Evolutionary conservation across 2,797 vertebrate species (phyloP), one percentile per base, ranked within the genome.

Genomic region (Rousettus madagascariensis): DNA sequence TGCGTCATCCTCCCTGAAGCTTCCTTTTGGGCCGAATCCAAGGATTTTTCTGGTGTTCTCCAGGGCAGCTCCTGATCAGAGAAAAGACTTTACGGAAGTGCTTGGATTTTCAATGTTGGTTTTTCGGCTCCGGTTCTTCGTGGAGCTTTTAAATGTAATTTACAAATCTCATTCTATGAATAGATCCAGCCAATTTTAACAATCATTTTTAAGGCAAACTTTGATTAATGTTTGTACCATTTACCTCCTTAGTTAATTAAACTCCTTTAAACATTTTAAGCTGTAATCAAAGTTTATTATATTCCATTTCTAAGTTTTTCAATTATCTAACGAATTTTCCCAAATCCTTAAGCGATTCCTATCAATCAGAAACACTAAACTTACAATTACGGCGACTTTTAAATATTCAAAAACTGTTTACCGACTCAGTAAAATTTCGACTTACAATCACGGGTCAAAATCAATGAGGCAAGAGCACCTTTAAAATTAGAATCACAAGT

Each of bases 211-310:
- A 68, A 90, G 75, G 84, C 36, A n/a, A 89, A 84, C 55, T 94
- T 91, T 97, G 95, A 97, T 96, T 94, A 92, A 94, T 94, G 97
- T 97, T 94, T 93, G 94, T 69, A 65, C 84, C 94, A 86, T 69
- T 94, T 94, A 90, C 84, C 88, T 92, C 93, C 93, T 97, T 97
- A 94, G 86, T 96, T 96, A 97, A 97, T 97, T 96, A 97, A 97
- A 96, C 84, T 57, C 94, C 92, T 95, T 97, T 87, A 97, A 94
- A 95, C 93, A 85, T 96, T 84, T 94, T 80, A 95, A 93, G 84
- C 84, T 91, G 94, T 77, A 96, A 97, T 97, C 97, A 85, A 92
- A 95, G 78, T 97, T 96, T 95, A 97, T 97, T 95, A 88, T 97
- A 93, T 96, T 96, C 93, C 2, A 0, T 94, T 95, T 93, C 89